Percentiles rank a stretch among this genome's conserved stretches.
Conservation (phyloP, 1,140 invertebrate genomes). For the Lepidotrigona ventralis region DNA sequence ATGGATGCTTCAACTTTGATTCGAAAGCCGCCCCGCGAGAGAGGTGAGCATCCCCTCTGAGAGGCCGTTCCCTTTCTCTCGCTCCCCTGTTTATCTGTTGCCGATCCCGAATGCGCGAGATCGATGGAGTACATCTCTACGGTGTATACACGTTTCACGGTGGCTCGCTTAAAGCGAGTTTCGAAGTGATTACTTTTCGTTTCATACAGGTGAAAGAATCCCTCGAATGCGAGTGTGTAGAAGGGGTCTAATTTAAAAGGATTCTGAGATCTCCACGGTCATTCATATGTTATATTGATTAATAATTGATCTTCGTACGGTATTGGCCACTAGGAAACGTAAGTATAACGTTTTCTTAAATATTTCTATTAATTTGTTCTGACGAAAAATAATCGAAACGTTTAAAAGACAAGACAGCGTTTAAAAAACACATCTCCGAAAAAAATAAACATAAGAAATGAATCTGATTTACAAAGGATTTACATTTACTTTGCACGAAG, state of each 20-base stretch:
- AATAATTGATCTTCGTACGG: neutral
- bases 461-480: too few relatives aligned
- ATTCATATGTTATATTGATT: neutral
- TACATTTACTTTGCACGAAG: too few relatives aligned
- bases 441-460: too few relatives aligned
- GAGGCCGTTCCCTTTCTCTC: neutral
- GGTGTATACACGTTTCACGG: neutral
- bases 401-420: too few relatives aligned
- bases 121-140: neutral
- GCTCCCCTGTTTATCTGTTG: neutral
- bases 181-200: constrained; percentile 18
- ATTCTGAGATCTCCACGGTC: neutral
- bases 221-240: neutral
- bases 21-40: constrained; percentile 2
- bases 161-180: neutral
- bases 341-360: too few relatives aligned
- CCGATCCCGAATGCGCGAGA: neutral
- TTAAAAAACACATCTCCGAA: too few relatives aligned
- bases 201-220: neutral
- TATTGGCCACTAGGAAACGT: too few relatives aligned
- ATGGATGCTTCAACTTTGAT: constrained; percentile 25
- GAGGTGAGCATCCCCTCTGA: neutral
- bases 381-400: too few relatives aligned
- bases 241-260: neutral
- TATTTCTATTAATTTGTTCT: too few relatives aligned